Conservation (phyloP, 2,888 invertebrate genomes). For the Rapana venosa region DNA sequence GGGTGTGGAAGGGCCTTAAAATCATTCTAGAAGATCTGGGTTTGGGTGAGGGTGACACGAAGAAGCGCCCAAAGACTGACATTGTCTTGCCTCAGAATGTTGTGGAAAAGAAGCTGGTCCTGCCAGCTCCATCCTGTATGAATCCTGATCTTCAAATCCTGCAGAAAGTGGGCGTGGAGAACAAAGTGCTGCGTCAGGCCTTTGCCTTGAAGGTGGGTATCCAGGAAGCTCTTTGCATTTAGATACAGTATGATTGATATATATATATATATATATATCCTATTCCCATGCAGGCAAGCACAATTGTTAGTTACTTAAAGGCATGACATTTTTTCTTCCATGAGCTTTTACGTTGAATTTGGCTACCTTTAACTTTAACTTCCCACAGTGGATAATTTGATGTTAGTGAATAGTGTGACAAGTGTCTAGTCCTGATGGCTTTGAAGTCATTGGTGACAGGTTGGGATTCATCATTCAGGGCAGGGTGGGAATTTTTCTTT, state of each 20-base stretch:
- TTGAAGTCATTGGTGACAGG: too few species aligned
- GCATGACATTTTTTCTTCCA: too few species aligned
- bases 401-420: too few species aligned
- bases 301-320: too few species aligned
- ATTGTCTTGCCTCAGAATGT: conserved; percentile 25
- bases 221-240: too few species aligned
- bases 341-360: too few species aligned
- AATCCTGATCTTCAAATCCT: conserved; percentile 35
- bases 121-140: conserved; percentile 39
- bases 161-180: conserved; percentile 32
- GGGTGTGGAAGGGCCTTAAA: conserved; percentile 32
- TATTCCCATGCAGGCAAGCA: too few species aligned
- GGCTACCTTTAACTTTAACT: too few species aligned
- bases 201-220: conserved; percentile 8
- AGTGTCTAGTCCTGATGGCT: too few species aligned
- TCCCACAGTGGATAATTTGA: too few species aligned
- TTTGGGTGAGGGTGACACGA: not conserved
- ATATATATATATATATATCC: not conserved
- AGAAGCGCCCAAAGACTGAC: not conserved
- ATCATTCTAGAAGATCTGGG: conserved; percentile 19
- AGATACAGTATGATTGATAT: not conserved
- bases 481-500: too few species aligned
- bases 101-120: conserved; percentile 35
- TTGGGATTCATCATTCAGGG: too few species aligned
- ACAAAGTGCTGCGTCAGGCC: not conserved